Base-by-base conservation (phyloP, 2,797 vertebrate species). In the Neostethus bicornis region DNA sequence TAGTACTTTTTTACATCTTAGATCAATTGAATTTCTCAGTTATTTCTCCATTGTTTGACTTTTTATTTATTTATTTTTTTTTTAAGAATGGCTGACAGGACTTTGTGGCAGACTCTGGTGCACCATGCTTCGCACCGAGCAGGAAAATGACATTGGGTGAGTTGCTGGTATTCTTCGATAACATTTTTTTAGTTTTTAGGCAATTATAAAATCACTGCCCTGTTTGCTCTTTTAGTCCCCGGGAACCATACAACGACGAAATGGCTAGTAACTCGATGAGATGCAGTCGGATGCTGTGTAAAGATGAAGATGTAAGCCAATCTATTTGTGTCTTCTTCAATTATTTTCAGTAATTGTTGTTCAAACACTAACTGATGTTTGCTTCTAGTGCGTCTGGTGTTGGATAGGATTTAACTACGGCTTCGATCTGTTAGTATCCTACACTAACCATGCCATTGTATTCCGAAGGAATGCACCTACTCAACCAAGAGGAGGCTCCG, bases 401-500 rank as follows among this genome's bases (percentile, higher is more conserved):
- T 99, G 96, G 97, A 99, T 97, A 0, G 97, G 97, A 20, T 99
- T 99, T 78, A 98, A 96, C 90, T 99, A 98, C 1, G 97, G 97
- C 31, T 95, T 99, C 34, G 97, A 99, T 83, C 89, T 99, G 41
- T 91, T 99, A 53, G 96, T 99, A 38, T 99, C 95, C 1, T 99
- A 98, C 39, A 97, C 95, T n/a, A 99, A 96, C 76, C 94, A 95
- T n/a, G 97, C 95, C 76, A 95, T 99, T 58, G 91, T 98, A 71
- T 99, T 99, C 86, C 98, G 98, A 68, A 91, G 97, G 66, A 99
- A 99, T 66, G 98, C 96, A 0, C 87, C 98, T 59, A 96, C 95
- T 75, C 97, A 99, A 86, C 96, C 96, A 0, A 97, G 95, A 83
- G 95, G 94, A 5, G 93, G 96, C 6, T 93, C 94, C 3, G 96